These are phyloP conservation scores for Novumbra hubbsi DNA, from an alignment of 2,797 vertebrate species.

Conservation along the genomic window DNA sequence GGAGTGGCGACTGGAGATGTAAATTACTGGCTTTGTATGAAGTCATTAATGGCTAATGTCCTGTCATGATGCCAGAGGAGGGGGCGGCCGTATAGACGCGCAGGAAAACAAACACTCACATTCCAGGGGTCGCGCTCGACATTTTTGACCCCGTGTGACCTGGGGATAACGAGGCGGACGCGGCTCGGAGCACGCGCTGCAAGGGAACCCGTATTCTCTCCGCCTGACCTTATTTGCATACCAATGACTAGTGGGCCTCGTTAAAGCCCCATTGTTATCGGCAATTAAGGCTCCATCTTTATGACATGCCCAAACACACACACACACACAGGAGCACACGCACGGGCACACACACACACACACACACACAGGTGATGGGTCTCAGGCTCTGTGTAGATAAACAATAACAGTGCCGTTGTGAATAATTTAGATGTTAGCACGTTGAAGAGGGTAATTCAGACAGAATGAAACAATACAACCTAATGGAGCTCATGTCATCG, in stretches of 20 bases:
- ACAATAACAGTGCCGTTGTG: neutral
- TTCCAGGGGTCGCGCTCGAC: neutral
- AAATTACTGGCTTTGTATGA: neutral
- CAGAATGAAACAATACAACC: too few relatives aligned
- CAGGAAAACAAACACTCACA: neutral
- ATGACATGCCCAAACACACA: neutral
- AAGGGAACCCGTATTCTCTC: neutral
- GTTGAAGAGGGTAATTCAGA: too few relatives aligned
- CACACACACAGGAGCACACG: neutral
- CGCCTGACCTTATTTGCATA: neutral
- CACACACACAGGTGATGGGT: neutral
- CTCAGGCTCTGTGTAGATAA: neutral
- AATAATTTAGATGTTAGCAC: neutral
- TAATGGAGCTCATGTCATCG: too few relatives aligned
- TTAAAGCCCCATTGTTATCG: neutral
- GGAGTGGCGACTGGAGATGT: neutral
- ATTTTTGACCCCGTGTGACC: constrained; percentile 1
- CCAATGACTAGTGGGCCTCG: neutral
- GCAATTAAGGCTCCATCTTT: neutral
- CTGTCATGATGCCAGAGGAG: neutral
- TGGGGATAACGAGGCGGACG: neutral
- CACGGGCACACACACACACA: neutral
- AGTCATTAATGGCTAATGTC: neutral
- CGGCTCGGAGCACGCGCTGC: neutral
- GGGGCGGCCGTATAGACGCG: too few relatives aligned